Evolutionary conservation across 2,113 vertebrate genomes (phyloP).

Genomic region (Osmerus eperlanus): DNA sequence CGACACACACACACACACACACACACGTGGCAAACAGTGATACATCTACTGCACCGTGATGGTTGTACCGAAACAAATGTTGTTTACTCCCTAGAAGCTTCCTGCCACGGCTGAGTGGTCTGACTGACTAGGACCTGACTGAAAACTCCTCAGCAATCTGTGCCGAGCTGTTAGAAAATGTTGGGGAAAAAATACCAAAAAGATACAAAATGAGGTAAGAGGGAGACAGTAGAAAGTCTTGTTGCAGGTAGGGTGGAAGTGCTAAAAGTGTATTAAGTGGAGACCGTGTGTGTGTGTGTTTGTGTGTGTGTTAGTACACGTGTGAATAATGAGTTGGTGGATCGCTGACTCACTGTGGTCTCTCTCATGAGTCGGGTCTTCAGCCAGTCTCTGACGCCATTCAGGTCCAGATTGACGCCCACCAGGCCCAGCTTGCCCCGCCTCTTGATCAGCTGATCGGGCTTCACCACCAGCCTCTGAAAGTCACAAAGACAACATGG

Average conservation of each 20-base stretch:
- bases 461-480: constrained; percentile 93
- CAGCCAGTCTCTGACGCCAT: constrained; percentile 87
- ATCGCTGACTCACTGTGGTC: constrained; percentile 74
- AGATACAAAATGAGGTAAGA: neutral
- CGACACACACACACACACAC: neutral
- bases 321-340: neutral
- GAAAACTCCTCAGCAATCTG: neutral
- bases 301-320: constrained; percentile 1
- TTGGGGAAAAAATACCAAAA: neutral
- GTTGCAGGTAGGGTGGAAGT: neutral
- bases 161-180: constrained; percentile 4
- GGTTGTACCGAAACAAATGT: constrained; percentile 25
- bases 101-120: constrained; percentile 19
- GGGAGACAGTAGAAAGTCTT: neutral
- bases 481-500: neutral
- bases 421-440: constrained; percentile 94
- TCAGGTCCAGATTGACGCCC: constrained; percentile 87
- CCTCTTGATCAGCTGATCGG: constrained; percentile 96
- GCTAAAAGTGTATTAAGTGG: constrained; percentile 9
- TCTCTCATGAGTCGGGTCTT: constrained; percentile 84
- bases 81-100: constrained; percentile 29
- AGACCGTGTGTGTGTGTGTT: constrained; percentile 6
- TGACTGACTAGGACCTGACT: constrained; percentile 28
- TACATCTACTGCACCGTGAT: constrained; percentile 22
- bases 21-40: constrained; percentile 33